phyloP scores from a whole-genome alignment of 2,113 vertebrate species.

The Phalacrocorax brasilianus region DNA sequence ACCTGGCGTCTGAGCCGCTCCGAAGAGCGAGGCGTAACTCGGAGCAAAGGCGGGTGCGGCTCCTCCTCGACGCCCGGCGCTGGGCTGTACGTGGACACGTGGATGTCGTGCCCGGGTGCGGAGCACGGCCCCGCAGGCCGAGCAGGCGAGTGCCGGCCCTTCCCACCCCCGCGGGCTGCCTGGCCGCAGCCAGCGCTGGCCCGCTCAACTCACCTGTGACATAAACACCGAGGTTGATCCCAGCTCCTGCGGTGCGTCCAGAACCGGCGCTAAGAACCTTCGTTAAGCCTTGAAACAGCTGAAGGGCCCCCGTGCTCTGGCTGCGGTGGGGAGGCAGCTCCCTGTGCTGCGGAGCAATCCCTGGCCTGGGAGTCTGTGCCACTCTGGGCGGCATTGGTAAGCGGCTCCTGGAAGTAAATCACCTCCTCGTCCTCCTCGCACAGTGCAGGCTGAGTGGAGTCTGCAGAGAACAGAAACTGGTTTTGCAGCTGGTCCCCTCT shows the following conservation, averaged over 20 bases:
- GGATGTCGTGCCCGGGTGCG: too few relatives aligned
- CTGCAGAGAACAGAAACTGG: neutral
- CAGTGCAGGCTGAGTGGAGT: too few relatives aligned
- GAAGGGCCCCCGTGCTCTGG: neutral
- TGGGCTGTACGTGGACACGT: neutral
- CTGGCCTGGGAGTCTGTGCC: neutral
- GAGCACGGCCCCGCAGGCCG: too few relatives aligned
- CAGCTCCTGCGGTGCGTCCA: too few relatives aligned
- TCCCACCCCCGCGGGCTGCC: too few relatives aligned
- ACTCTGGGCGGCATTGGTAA: rapidly evolving
- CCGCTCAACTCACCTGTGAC: neutral
- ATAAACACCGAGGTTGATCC: too few relatives aligned
- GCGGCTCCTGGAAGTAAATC: neutral
- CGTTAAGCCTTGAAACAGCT: too few relatives aligned
- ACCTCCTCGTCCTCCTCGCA: neutral
- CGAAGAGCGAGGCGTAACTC: neutral
- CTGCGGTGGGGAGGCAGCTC: neutral
- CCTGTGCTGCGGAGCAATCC: neutral
- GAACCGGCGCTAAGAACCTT: too few relatives aligned
- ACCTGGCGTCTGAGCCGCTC: neutral
- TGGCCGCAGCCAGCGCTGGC: neutral
- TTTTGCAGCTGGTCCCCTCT: neutral
- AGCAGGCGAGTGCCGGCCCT: too few relatives aligned
- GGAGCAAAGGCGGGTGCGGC: rapidly evolving
- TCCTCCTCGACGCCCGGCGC: neutral